Conservation (phyloP, 1,140 invertebrate genomes). For the Brachionus rubens region DNA sequence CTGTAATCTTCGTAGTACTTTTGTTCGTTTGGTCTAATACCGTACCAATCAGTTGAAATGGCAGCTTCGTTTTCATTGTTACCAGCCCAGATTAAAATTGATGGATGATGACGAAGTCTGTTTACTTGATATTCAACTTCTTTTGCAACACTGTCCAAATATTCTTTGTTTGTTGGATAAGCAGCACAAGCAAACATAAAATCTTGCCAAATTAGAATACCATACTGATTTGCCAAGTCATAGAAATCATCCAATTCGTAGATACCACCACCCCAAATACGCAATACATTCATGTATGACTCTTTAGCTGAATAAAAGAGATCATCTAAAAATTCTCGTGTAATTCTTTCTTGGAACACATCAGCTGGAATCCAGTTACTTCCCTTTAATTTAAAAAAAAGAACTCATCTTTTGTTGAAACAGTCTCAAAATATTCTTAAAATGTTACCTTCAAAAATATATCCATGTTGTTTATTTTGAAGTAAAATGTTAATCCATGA, state of each 20-base stretch:
- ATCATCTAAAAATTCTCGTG: conserved; percentile 56
- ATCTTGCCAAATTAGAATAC: conserved; percentile 64
- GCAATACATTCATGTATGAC: conserved; percentile 84
- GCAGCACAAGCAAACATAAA: conserved; percentile 95
- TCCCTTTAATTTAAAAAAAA: conserved; percentile 56
- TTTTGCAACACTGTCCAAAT: conserved; percentile 69
- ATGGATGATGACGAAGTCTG: conserved; percentile 81
- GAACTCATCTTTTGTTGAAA: no score
- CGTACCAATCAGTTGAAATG: conserved; percentile 73
- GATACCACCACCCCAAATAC: conserved; percentile 89
- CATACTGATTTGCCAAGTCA: conserved; percentile 64
- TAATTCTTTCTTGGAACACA: conserved; percentile 75
- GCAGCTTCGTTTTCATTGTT: conserved; percentile 98
- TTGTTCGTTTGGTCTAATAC: conserved; percentile 48
- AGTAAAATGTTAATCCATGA: conserved; percentile 72
- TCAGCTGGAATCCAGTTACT: conserved; percentile 90
- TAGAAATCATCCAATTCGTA: conserved; percentile 75
- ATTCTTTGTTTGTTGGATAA: conserved; percentile 76
- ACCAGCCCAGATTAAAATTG: conserved; percentile 79
- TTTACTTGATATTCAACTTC: conserved; percentile 71
- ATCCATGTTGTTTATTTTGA: conserved; percentile 77
- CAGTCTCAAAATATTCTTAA: no score
- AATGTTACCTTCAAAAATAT: conserved; percentile 82
- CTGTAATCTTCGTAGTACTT: conserved; percentile 73
- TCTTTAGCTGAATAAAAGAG: conserved; percentile 72